These are phyloP conservation scores for Halictus quadricinctus DNA, from an alignment of 2,888 invertebrate species.

Conservation along the genomic window DNA sequence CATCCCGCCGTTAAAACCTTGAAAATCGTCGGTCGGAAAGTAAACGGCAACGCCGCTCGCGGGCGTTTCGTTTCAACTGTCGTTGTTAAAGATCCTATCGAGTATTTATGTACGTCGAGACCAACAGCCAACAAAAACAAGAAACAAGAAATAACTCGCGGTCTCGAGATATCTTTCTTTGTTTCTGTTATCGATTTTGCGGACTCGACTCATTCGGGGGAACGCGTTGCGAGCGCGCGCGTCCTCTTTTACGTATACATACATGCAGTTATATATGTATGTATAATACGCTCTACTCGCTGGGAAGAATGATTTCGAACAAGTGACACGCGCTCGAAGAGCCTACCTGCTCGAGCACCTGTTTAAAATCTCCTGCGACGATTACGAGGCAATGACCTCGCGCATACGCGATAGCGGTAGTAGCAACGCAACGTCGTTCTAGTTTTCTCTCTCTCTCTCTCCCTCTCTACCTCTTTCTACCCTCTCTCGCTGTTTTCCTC, in stretches of 20 bases:
- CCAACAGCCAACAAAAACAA: background rate
- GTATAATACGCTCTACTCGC: background rate
- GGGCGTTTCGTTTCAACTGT: background rate
- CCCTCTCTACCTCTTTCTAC: background rate
- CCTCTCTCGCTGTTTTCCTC: no score
- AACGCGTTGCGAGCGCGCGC: no score
- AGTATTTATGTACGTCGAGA: background rate
- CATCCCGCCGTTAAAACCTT: conserved; percentile 2
- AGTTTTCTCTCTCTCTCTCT: background rate
- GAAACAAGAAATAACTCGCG: background rate
- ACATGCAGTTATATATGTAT: background rate
- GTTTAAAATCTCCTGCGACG: conserved; percentile 56
- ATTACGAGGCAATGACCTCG: conserved; percentile 67
- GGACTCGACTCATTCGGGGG: background rate
- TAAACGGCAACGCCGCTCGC: conserved; percentile 4
- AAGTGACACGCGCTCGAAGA: conserved; percentile 35
- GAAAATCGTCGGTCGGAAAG: background rate
- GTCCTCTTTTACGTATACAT: background rate
- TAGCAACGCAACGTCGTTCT: conserved; percentile 17
- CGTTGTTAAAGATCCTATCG: conserved; percentile 4
- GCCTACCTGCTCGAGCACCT: conserved; percentile 59
- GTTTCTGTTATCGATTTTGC: background rate
- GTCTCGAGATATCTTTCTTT: background rate
- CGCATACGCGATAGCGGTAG: conserved; percentile 44
- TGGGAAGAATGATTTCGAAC: conserved; percentile 21